Base-by-base conservation (phyloP, 2,797 vertebrate species). In the Rhabdomys pumilio region DNA sequence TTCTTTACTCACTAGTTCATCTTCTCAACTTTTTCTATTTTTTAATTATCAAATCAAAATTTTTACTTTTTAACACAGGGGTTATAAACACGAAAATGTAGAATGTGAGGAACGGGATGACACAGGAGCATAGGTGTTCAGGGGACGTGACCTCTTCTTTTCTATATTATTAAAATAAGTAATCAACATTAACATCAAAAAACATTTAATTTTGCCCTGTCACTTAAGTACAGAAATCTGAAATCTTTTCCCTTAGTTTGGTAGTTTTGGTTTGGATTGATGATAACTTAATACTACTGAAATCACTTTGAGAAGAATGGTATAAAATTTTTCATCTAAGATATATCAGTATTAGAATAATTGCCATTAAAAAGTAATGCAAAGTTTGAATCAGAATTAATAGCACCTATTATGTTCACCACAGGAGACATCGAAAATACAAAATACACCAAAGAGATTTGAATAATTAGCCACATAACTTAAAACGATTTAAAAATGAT, bases 371-470 rank as follows among this genome's bases (percentile, higher is more conserved):
- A 80, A 10, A 79, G 24, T 63, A 86, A 80, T 53, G 29, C 14
- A 93, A 72, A 1, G 2, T 7, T 93, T 81, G 6, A 77, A 81
- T 88, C 13, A 92, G 5, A 93, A 85, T 59, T 89, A 97, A 96
- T 86, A 95, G 86, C 34, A 81, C 93, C 3, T 22, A 80, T 92
- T 95, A 96, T 50, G 0, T 75, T 97, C 95, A 96, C 24, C 88
- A 4, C 38, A 77, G 76, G 8, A 81, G 34, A 47, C 88, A 47
- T 1, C 44, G 14, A 85, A 44, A 93, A 15, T 57, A 67, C 31
- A 92, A 79, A 11, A 50, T 75, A 93, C 26, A 61, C 9, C 9
- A 95, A 50, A 6, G 57, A 90, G 50, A 73, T 3, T 13, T 92
- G 65, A 17, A 89, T 57, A n/a, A 82, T 73, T 22, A 97, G 53